These are phyloP conservation scores for Aurelia aurita DNA, from an alignment of 30 jellyfish, hydroid and myxozoan species.

Conservation along the genomic window DNA sequence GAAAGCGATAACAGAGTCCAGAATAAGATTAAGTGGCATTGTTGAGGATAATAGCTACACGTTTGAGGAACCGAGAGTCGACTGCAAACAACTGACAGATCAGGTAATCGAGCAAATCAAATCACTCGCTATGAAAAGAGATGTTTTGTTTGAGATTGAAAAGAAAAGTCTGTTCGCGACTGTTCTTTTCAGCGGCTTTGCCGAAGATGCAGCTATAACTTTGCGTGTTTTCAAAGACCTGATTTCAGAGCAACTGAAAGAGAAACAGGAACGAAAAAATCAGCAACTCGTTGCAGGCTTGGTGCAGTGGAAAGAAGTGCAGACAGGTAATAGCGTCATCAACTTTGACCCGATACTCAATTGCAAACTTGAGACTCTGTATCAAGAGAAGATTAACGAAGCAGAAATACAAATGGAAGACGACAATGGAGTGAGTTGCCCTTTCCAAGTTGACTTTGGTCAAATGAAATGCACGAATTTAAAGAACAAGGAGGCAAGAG, in stretches of 20 bases:
- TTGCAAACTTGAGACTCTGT: slow-evolving; percentile 10
- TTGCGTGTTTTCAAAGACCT: neutral
- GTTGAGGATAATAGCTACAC: slow-evolving; percentile 15
- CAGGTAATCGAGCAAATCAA: neutral
- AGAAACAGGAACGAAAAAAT: slow-evolving; percentile 2
- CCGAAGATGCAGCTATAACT: neutral
- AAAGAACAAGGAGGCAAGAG: neutral
- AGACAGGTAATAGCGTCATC: too few species aligned
- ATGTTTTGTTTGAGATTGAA: slow-evolving; percentile 26
- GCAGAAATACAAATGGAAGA: slow-evolving; percentile 6
- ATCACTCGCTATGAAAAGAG: slow-evolving; percentile 6
- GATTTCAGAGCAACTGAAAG: neutral
- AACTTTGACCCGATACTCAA: slow-evolving; percentile 30
- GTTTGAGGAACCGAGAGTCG: neutral
- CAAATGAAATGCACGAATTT: neutral
- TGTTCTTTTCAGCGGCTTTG: slow-evolving; percentile 17
- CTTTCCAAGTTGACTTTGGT: neutral
- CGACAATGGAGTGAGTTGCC: neutral
- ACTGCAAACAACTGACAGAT: neutral
- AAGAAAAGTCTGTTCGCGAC: slow-evolving; percentile 13
- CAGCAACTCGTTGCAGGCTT: slow-evolving; percentile 14
- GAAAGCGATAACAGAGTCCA: neutral
- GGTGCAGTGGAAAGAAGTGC: slow-evolving; percentile 50
- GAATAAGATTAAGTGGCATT: neutral
- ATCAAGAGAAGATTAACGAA: neutral